Conservation (phyloP, 2,113 vertebrate genomes). For the Phylloscopus trochiloides region DNA sequence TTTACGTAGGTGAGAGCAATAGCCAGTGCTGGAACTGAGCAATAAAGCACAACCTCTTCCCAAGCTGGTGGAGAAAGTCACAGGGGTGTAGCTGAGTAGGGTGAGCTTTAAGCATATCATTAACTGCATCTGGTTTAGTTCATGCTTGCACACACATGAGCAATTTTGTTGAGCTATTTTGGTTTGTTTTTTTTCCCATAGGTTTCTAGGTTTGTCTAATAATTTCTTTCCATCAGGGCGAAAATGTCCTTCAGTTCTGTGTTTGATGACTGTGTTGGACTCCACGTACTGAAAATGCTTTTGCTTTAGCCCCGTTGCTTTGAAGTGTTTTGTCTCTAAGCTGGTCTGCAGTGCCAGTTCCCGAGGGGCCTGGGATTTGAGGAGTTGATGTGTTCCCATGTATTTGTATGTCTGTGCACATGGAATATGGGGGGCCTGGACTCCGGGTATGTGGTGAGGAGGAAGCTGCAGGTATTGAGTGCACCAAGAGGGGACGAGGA, state of each 20-base stretch:
- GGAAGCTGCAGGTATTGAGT: accelerated
- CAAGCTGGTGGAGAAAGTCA: not conserved
- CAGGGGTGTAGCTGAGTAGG: not conserved
- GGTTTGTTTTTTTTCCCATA: not conserved
- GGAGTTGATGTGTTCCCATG: not conserved
- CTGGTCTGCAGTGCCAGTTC: not conserved
- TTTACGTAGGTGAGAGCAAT: not conserved
- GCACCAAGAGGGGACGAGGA: not conserved
- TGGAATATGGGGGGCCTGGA: accelerated
- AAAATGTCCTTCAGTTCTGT: not conserved
- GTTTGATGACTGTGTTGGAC: not conserved
- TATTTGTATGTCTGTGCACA: not conserved
- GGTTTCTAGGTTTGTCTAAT: not conserved
- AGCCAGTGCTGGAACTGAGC: not conserved
- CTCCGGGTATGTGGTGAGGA: not conserved
- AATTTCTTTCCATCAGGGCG: not conserved
- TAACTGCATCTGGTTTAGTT: not conserved
- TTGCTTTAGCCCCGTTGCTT: not conserved
- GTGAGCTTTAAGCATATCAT: not conserved
- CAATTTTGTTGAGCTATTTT: not conserved
- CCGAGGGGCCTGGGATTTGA: accelerated
- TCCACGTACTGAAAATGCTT: not conserved
- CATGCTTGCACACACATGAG: not conserved
- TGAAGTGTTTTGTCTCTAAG: not conserved
- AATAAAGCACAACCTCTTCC: not conserved